Evolutionary conservation across 2,113 vertebrate species (phyloP), one percentile per base, ranked within the genome.

Genomic region (Ailuropoda melanoleuca): DNA sequence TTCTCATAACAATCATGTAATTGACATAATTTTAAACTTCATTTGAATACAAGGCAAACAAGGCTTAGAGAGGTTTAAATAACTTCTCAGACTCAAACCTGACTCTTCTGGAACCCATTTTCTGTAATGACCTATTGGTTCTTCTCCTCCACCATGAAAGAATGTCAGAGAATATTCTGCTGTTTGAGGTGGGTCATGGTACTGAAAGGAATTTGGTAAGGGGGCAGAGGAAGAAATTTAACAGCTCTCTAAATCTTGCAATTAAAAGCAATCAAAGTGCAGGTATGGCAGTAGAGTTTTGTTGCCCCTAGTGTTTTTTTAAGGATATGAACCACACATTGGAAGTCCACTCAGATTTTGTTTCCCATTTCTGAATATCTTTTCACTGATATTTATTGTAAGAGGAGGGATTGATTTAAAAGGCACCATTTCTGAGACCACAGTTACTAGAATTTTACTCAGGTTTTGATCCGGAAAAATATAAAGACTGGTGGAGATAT

Each of bases 381-480:
- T 66, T 75, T 90, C 0, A 23, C 12, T 74, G 13, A 39, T 78
- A 92, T 78, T 88, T 95, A 84, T 77, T 50, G 18, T 17, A 86
- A 62, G 43, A 31, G 26, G 3, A 62, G 90, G 83, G 8, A 26
- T 19, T 12, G 68, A 82, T 72, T 62, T 8, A 88, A 97, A 97
- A 93, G 3, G 15, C 11, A 92, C 86, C 70, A 21, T 15, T 37
- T 66, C 31, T 89, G 56, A 94, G 55, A 60, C 56, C 34, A 88
- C 39, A 56, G 78, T 68, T 68, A 94, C n/a, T 60, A 8, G 13
- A 26, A 84, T 75, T 53, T 31, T 66, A 60, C 13, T 53, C 31
- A 48, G 4, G 19, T 91, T 94, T 95, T 93, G 70, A 87, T 86
- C 31, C 43, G 39, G 70, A 53, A 92, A 97, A 91, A 72, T 72